phyloP scores from a whole-genome alignment of 2,797 vertebrate genomes.

The Sarcophilus harrisii region DNA sequence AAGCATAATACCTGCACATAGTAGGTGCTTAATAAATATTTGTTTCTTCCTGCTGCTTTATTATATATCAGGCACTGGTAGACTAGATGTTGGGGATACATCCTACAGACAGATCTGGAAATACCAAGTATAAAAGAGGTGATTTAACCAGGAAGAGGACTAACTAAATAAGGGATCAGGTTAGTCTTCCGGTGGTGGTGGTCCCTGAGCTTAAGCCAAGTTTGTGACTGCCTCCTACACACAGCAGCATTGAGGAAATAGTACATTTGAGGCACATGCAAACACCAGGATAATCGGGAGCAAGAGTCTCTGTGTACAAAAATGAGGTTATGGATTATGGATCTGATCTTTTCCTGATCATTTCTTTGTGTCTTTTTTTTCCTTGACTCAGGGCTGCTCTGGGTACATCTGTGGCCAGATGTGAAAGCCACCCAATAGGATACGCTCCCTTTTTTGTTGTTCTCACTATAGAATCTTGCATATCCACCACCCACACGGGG shows the following conservation, averaged over 20 bases:
- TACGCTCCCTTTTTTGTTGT: neutral
- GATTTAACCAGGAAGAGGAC: neutral
- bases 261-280: neutral
- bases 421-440: neutral
- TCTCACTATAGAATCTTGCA: neutral
- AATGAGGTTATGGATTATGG: neutral
- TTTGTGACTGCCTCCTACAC: neutral
- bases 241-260: neutral
- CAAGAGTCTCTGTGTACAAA: neutral
- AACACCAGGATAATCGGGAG: conserved; percentile 9
- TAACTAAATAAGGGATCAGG: neutral
- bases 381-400: neutral
- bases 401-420: neutral
- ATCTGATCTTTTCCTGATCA: neutral
- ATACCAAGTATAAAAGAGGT: neutral
- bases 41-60: neutral
- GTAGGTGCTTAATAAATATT: neutral
- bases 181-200: neutral
- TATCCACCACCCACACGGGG: neutral
- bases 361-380: neutral
- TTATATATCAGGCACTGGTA: neutral
- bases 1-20: neutral
- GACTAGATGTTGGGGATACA: neutral
- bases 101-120: neutral
- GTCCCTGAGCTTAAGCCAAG: neutral